These are phyloP conservation scores for Orthonevra nobilis DNA, from an alignment of 2,888 invertebrate species.

Conservation along the genomic window DNA sequence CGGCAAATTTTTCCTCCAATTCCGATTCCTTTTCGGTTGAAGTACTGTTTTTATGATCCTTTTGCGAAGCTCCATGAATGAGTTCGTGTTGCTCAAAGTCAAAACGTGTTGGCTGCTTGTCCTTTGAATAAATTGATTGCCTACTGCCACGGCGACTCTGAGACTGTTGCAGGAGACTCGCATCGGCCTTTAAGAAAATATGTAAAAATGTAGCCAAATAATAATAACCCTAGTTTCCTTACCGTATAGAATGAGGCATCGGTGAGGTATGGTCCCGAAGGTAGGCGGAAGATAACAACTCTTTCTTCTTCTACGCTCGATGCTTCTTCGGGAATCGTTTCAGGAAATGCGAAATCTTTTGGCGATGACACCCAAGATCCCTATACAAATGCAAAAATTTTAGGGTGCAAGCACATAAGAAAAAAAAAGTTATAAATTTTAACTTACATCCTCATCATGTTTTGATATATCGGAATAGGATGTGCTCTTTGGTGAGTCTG, in stretches of 20 bases:
- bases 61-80: slow-evolving; percentile 77
- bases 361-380: slow-evolving; percentile 91
- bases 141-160: slow-evolving; percentile 79
- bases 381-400: slow-evolving; percentile 77
- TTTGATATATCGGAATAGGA: slow-evolving; percentile 77
- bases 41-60: slow-evolving; percentile 79
- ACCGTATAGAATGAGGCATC: slow-evolving; percentile 91
- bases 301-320: slow-evolving; percentile 96
- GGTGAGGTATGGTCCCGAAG: slow-evolving; percentile 87
- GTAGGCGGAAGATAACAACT: slow-evolving; percentile 92
- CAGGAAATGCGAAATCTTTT: slow-evolving; percentile 93
- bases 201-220: too few species aligned
- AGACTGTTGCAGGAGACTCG: slow-evolving; percentile 86
- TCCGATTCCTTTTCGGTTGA: slow-evolving; percentile 90
- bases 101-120: slow-evolving; percentile 78
- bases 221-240: too few species aligned
- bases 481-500: slow-evolving; percentile 79
- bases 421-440: too few species aligned
- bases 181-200: slow-evolving; percentile 83
- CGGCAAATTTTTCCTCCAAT: slow-evolving; percentile 82
- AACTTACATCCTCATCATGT: slow-evolving; percentile 79
- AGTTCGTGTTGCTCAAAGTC: slow-evolving; percentile 80
- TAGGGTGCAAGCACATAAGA: too few species aligned
- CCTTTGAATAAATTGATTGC: slow-evolving; percentile 77
- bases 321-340: slow-evolving; percentile 95